A percentile compares a stretch with the other conserved stretches of the same genome.
phyloP scores from a whole-genome alignment of 1,140 invertebrate genomes.

The Heliconius congener region DNA sequence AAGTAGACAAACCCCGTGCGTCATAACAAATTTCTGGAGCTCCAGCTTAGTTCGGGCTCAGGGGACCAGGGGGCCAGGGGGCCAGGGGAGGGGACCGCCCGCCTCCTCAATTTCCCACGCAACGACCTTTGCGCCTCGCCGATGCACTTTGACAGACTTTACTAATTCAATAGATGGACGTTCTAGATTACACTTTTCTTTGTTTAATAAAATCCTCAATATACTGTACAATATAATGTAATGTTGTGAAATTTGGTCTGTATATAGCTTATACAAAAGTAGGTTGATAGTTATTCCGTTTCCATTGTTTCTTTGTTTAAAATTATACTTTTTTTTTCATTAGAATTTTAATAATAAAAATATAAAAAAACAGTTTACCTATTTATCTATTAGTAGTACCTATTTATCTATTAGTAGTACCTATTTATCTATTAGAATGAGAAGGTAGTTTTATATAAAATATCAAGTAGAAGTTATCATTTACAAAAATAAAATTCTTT shows the following conservation, averaged over 20 bases:
- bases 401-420: no score
- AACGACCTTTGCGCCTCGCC: slow-evolving; percentile 77
- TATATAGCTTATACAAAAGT: not conserved
- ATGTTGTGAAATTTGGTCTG: slow-evolving; percentile 18
- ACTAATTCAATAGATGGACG: slow-evolving; percentile 80
- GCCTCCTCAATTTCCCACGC: slow-evolving; percentile 70
- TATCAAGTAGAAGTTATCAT: not conserved
- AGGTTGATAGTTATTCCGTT: not conserved
- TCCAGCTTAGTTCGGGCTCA: slow-evolving; percentile 65
- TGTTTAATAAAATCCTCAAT: slow-evolving; percentile 42
- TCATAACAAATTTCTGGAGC: slow-evolving; percentile 70
- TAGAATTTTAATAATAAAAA: not conserved
- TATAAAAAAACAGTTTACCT: not conserved
- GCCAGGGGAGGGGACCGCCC: slow-evolving; percentile 48
- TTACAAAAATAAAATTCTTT: not conserved
- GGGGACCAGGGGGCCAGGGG: slow-evolving; percentile 46
- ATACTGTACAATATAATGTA: slow-evolving; percentile 14
- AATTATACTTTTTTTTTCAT: not conserved
- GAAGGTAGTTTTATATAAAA: no score
- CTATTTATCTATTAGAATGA: no score
- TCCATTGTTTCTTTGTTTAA: not conserved
- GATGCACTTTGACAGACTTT: slow-evolving; percentile 80
- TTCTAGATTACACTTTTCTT: slow-evolving; percentile 50
- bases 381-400: no score
- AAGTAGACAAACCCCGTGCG: slow-evolving; percentile 71